Evolutionary conservation across 2,797 vertebrate species (phyloP).

Genomic region (Mallotus villosus): DNA sequence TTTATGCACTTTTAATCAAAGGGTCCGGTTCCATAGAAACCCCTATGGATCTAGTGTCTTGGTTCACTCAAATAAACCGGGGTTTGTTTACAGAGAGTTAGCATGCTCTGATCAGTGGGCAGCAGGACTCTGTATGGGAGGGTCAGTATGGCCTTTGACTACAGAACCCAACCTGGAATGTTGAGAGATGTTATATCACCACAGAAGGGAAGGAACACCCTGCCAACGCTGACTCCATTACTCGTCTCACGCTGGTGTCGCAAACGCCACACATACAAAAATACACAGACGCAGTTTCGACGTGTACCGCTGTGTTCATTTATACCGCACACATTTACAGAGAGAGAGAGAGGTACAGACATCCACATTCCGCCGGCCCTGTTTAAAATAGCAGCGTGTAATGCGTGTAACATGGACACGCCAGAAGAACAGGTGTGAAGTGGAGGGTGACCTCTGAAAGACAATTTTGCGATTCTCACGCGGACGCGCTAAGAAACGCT

Average conservation of each 20-base stretch:
- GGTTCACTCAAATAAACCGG: background rate
- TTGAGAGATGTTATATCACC: constrained; percentile 70
- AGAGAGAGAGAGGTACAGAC: constrained; percentile 15
- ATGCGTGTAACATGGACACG: constrained; percentile 41
- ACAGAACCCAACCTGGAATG: constrained; percentile 72
- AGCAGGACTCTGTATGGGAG: constrained; percentile 47
- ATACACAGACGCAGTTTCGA: constrained; percentile 16
- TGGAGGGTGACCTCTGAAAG: constrained; percentile 23
- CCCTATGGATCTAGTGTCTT: background rate
- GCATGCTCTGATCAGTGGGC: constrained; percentile 44
- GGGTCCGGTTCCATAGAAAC: background rate
- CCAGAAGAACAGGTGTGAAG: constrained; percentile 55
- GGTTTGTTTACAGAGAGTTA: constrained; percentile 56
- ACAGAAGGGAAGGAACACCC: constrained; percentile 34
- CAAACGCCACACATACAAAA: constrained; percentile 35
- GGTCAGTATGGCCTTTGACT: constrained; percentile 66
- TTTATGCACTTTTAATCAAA: background rate
- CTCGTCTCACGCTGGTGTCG: constrained; percentile 51
- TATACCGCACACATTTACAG: background rate
- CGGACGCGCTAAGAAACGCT: constrained; percentile 30
- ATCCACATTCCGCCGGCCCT: constrained; percentile 22
- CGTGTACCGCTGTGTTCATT: constrained; percentile 2
- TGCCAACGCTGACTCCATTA: constrained; percentile 54
- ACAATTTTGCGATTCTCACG: constrained; percentile 34
- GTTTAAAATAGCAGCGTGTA: constrained; percentile 56